These are phyloP conservation scores for Margarornis squamiger DNA, from an alignment of 2,797 vertebrate species.

Conservation along the genomic window DNA sequence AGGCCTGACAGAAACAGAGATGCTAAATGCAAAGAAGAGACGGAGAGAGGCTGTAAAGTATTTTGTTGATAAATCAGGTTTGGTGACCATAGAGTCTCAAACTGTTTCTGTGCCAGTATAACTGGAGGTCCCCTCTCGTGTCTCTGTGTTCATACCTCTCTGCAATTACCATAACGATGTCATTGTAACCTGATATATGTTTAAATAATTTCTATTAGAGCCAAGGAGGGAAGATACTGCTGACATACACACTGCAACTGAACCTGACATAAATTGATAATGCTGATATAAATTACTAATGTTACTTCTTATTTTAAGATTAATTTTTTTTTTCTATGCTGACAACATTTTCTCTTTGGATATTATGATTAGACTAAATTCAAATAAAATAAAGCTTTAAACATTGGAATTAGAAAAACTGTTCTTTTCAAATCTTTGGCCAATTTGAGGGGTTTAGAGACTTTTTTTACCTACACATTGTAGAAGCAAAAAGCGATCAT, in stretches of 20 bases:
- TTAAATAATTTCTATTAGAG: not conserved
- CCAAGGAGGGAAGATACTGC: not conserved
- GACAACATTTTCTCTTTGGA: not conserved
- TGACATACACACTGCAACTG: not conserved
- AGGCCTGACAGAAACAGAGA: not conserved
- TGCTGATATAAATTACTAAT: not conserved
- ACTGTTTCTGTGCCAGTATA: not conserved
- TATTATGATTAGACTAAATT: not conserved
- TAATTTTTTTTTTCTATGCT: not conserved
- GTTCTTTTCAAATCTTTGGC: not conserved
- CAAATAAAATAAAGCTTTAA: not conserved
- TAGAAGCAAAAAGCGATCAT: not conserved
- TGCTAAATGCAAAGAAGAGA: not conserved
- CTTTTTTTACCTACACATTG: rapidly evolving
- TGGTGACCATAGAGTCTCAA: not conserved
- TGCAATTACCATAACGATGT: not conserved
- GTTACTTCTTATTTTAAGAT: not conserved
- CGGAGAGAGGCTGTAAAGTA: not conserved
- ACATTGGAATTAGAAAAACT: not conserved
- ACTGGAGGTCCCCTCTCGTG: not conserved
- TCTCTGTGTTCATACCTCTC: not conserved
- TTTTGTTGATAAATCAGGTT: not conserved
- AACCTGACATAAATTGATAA: not conserved
- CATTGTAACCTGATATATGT: not conserved
- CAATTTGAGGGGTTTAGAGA: not conserved